phyloP scores from a whole-genome alignment of 2,797 vertebrate species.

The Sparidentex hasta region DNA sequence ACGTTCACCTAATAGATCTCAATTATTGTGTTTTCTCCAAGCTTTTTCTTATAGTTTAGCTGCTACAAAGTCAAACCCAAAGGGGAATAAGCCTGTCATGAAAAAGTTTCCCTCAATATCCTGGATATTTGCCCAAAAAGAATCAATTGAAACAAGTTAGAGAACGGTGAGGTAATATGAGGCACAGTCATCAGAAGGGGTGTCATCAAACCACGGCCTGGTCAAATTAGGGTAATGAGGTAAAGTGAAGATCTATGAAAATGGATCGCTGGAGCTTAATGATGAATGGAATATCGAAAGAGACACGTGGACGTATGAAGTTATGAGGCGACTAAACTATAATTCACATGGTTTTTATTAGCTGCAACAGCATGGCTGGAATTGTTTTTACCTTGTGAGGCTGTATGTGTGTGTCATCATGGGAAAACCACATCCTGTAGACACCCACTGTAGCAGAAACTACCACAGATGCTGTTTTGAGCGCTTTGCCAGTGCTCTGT shows the following conservation, averaged over 20 bases:
- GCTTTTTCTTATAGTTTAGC: conserved; percentile 27
- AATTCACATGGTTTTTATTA: conserved; percentile 2
- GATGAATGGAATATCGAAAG: conserved; percentile 35
- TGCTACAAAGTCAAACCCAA: conserved; percentile 27
- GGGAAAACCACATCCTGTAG: no score
- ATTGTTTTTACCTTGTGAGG: no score
- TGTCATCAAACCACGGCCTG: conserved; percentile 26
- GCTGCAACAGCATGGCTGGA: no score
- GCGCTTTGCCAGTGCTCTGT: no score
- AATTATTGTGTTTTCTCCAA: conserved; percentile 3
- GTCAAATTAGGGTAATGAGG: conserved; percentile 35
- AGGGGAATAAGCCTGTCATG: conserved; percentile 7
- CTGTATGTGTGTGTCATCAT: no score
- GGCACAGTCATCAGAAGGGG: conserved; percentile 3
- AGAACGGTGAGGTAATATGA: conserved; percentile 3
- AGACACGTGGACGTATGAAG: conserved; percentile 17
- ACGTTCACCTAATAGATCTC: conserved; percentile 55
- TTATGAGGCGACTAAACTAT: conserved; percentile 16
- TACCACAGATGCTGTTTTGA: no score
- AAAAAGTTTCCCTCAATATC: conserved; percentile 26
- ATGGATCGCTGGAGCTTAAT: conserved; percentile 39
- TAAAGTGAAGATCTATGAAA: conserved; percentile 35
- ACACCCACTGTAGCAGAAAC: no score
- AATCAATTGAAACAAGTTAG: conserved; percentile 25
- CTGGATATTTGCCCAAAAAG: conserved; percentile 7